Base-by-base conservation (phyloP, 2,888 invertebrate genomes). In the Phorcus lineatus region DNA sequence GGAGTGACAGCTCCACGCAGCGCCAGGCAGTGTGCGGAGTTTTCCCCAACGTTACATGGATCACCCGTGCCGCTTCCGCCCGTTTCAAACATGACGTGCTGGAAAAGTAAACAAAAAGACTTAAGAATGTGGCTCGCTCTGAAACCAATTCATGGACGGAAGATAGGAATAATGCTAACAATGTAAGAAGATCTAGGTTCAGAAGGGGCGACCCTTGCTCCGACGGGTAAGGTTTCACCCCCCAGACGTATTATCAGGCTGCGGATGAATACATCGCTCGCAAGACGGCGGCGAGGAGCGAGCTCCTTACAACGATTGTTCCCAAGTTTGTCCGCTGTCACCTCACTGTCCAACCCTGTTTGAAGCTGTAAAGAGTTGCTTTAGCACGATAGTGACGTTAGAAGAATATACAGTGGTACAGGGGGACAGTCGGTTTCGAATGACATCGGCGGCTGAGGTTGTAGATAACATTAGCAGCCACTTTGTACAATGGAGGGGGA, bases 401-500 rank as follows among this genome's bases (percentile, higher is more conserved):
- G 28, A 16, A 28, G 28, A 16, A 28, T 24, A 28, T 24, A 62
- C 62, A 62, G 17, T 13, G 2, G 28, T 13, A 62, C 28, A 28
- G 7, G 62, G 62, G 62, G 62, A 62, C 62, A 28, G 22, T 24
- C 11, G 62, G 62, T 62, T 17, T 28, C 62, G 28, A 62, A 17
- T 62, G 24, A n/a, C 62, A 22, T 28, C 28, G 62, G 28, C 28
- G 62, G 62, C 62, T 16, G 28, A 16, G 24, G 24, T 62, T 28
- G 62, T 62, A 62, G 62, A 62, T 62, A 62, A 28, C 62, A 62
- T 62, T 62, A 62, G 62, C 62, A 13, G 28, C 16, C 62, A 62
- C 62, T 62, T 62, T 62, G 62, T 62, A 62, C 62, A 62, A 62
- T 62, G 6, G 62, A 24, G 28, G 62, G 28, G 62, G 62, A 62